Percentiles rank a stretch among this genome's conserved stretches.
Conservation (phyloP, 1,140 invertebrate genomes). For the Oedothorax gibbosus region DNA sequence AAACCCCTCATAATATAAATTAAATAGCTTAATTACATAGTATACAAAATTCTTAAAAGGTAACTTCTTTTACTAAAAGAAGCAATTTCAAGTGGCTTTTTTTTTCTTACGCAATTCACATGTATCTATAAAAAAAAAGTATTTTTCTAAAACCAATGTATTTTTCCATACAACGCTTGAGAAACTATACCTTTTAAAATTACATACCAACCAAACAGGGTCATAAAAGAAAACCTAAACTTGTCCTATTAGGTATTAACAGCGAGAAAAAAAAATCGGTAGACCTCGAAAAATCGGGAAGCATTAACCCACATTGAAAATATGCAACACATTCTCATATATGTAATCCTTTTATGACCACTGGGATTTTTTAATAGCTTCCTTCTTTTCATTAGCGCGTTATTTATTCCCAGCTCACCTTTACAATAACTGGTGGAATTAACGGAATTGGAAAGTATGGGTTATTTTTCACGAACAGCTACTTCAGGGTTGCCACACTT, state of each 20-base stretch:
- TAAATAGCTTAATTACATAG: too few relatives aligned
- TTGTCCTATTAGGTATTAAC: constrained; percentile 15
- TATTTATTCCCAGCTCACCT: constrained; percentile 46
- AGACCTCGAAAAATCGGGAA: constrained; percentile 29
- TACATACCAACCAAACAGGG: background rate
- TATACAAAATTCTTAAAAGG: too few relatives aligned
- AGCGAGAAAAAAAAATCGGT: constrained; percentile 1
- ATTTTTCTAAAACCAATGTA: too few relatives aligned
- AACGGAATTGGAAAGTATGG: too few relatives aligned
- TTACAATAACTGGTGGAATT: constrained; percentile 3
- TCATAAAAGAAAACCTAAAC: constrained; percentile 16
- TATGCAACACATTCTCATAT: background rate
- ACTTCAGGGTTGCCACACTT: too few relatives aligned
- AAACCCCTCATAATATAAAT: too few relatives aligned
- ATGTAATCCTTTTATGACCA: constrained; percentile 43
- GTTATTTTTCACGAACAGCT: too few relatives aligned
- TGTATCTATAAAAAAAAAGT: too few relatives aligned
- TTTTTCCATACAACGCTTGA: too few relatives aligned
- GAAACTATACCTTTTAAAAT: background rate
- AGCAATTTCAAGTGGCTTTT: too few relatives aligned
- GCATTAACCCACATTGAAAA: constrained; percentile 48
- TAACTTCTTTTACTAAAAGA: too few relatives aligned
- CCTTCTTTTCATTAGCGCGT: constrained; percentile 46
- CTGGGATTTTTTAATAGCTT: constrained; percentile 48
- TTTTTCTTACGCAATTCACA: too few relatives aligned